phyloP scores from a whole-genome alignment of 2,888 invertebrate species.

The Lysandra bellargus region DNA sequence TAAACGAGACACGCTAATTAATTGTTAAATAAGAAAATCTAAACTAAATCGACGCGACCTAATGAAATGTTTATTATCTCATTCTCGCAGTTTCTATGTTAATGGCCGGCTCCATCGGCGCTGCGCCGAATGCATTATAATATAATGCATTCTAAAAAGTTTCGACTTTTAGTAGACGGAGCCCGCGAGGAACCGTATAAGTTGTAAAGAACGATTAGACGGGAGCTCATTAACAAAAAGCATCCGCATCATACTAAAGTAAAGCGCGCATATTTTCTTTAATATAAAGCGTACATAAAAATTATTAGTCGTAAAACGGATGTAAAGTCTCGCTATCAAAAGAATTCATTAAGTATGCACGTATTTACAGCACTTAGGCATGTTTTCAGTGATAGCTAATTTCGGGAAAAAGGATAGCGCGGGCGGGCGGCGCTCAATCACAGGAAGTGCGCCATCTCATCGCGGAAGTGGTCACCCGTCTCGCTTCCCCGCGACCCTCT shows the following conservation, averaged over 20 bases:
- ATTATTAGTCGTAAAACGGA: constrained; percentile 27
- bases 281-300: constrained; percentile 35
- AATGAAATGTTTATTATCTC: constrained; percentile 9
- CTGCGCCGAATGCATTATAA: constrained; percentile 16
- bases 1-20: neutral
- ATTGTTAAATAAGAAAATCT: neutral
- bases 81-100: constrained; percentile 10
- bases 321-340: constrained; percentile 34
- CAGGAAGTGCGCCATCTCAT: constrained; percentile 82
- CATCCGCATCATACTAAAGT: constrained; percentile 19
- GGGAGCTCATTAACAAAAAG: constrained; percentile 25
- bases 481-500: constrained; percentile 48
- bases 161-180: constrained; percentile 4
- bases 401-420: constrained; percentile 51
- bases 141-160: constrained; percentile 19
- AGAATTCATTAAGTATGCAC: constrained; percentile 41
- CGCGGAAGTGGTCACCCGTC: constrained; percentile 76
- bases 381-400: constrained; percentile 52
- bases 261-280: constrained; percentile 30
- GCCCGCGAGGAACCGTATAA: constrained; percentile 8
- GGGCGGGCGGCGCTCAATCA: constrained; percentile 69
- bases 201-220: constrained; percentile 17
- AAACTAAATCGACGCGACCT: constrained; percentile 1
- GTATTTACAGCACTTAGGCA: constrained; percentile 48
- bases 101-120: neutral